These are phyloP conservation scores for Rhabdomys pumilio DNA, from an alignment of 2,797 vertebrate species.

Conservation along the genomic window DNA sequence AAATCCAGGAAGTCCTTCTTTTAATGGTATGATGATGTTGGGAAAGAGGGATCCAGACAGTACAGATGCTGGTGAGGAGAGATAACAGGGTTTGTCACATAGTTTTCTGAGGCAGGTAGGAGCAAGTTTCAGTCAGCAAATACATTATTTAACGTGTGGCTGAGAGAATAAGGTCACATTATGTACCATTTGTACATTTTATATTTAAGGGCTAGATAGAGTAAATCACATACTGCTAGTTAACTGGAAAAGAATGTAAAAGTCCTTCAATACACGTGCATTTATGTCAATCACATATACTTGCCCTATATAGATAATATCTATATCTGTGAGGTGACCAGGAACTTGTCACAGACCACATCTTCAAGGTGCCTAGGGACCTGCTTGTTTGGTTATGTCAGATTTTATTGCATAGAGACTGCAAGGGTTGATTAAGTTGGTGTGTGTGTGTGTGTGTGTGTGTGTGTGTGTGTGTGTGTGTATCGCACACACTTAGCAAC, in stretches of 20 bases:
- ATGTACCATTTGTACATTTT: slow-evolving; percentile 22
- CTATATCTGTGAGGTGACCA: slow-evolving; percentile 33
- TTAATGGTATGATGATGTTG: neutral
- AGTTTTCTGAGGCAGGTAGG: slow-evolving; percentile 14
- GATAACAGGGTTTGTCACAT: neutral
- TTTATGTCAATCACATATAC: neutral
- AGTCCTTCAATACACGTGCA: neutral
- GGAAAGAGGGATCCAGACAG: neutral
- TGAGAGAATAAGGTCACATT: slow-evolving; percentile 2
- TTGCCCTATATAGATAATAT: slow-evolving; percentile 69
- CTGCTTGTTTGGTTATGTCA: slow-evolving; percentile 39
- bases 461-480: rapidly evolving
- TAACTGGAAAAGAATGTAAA: slow-evolving; percentile 6
- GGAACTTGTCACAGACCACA: neutral
- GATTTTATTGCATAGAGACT: slow-evolving; percentile 28
- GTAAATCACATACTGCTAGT: neutral
- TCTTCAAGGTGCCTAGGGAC: neutral
- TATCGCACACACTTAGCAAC: neutral
- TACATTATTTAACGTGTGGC: neutral
- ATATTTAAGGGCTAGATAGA: neutral
- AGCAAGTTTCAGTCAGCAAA: slow-evolving; percentile 36
- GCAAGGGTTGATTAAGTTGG: neutral
- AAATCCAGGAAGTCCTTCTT: neutral
- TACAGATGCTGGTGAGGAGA: neutral
- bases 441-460: neutral